Conservation (phyloP, 2,888 invertebrate genomes). For the Saturnia pavonia region DNA sequence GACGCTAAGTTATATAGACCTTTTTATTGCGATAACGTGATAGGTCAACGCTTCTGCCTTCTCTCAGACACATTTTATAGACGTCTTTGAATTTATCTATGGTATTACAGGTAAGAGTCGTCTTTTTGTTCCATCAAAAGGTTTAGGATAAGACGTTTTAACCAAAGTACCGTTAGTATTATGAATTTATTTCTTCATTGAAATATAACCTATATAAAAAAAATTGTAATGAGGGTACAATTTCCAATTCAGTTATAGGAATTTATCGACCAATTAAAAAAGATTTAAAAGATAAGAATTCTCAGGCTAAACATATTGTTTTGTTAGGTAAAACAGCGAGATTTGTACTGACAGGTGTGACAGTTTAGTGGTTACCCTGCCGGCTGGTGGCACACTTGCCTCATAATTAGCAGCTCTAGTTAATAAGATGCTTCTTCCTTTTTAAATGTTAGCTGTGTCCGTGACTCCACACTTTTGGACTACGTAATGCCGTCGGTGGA, state of each 20-base stretch:
- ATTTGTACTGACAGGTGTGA: too few species aligned
- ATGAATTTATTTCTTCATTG: neutral
- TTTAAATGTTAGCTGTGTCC: too few species aligned
- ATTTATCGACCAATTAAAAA: neutral
- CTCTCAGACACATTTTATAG: slow-evolving; percentile 5
- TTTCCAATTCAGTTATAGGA: neutral
- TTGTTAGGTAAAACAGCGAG: too few species aligned
- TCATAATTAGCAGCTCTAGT: too few species aligned
- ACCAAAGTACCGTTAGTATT: neutral
- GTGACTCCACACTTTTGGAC: too few species aligned
- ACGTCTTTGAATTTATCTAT: neutral
- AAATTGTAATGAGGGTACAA: neutral
- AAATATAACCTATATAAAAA: neutral
- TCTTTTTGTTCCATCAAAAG: neutral
- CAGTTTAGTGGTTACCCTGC: too few species aligned
- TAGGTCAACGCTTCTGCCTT: neutral
- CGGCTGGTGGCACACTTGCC: too few species aligned
- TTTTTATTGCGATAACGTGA: slow-evolving; percentile 1
- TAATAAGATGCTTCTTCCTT: too few species aligned
- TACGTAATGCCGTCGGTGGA: too few species aligned
- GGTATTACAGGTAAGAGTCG: neutral
- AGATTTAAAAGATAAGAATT: too few species aligned
- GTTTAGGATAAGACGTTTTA: neutral
- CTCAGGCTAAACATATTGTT: too few species aligned
- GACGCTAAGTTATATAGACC: neutral